Evolutionary conservation across 2,888 invertebrate genomes (phyloP), one percentile per base, ranked within the genome.

Genomic region (Neria commutata): DNA sequence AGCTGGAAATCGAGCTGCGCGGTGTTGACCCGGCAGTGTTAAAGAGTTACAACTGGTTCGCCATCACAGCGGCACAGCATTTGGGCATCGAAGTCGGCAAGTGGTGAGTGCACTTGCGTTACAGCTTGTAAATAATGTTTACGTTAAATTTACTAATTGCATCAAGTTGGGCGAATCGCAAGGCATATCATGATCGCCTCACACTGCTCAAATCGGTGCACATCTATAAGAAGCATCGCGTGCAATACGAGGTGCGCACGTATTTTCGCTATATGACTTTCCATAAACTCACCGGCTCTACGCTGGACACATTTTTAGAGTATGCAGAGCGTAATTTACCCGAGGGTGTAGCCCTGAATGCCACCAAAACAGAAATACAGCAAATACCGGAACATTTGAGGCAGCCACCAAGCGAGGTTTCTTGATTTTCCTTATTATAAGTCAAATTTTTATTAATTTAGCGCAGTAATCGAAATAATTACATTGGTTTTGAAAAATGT

Each of bases 291-390:
- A 99, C 99, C 0, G 96, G 95, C 1, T 97, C 97, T 3, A 99
- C 98, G 11, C 91, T 96, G 49, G 94, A 94, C 67, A 98, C 98
- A 10, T 92, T 93, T 78, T 83, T 99, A 54, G 99, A 99, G 83
- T 99, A 99, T 79, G 88, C 98, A 59, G 90, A 99, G 81, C 85
- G 98, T 71, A 98, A 98, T 84, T 85, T 99, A 55, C 99, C 99
- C 0, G 99, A 99, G 85, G 98, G 98, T 37, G 92, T 98, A 65
- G 94, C 94, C 3, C 86, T 99, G 80, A 95, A 95, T 85, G 89
- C 91, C 1, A 92, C 92, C 1, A 93, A 89, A 84, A 88, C 92
- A 11, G 87, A 87, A 77, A 83, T 87, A 56, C 84, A 84, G 65
- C 80, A 80, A 61, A 56, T 86, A 23, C 86, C 86, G 0, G 86